A percentile compares a stretch with the other conserved stretches of the same genome.
Conservation (phyloP, 1,140 invertebrate species). For the Cyclina sinensis region DNA sequence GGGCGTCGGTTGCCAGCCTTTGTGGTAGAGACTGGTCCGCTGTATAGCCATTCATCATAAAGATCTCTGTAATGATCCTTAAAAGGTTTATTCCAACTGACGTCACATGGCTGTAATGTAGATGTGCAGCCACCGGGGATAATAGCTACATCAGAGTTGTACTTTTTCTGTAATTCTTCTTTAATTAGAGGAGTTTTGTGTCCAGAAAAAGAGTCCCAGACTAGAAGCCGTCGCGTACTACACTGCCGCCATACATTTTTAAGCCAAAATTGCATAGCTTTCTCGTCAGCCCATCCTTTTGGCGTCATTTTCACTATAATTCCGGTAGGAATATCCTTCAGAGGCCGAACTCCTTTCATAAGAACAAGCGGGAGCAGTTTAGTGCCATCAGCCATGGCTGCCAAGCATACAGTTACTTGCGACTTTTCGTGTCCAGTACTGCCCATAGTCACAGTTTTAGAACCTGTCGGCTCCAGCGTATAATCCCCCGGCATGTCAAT, state of each 20-base stretch:
- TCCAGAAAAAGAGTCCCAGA: too few species aligned
- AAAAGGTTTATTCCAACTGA: too few species aligned
- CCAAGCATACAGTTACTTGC: constrained; percentile 45
- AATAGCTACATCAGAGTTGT: too few species aligned
- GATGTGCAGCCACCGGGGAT: too few species aligned
- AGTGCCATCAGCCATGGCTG: constrained; percentile 36
- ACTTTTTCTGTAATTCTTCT: too few species aligned
- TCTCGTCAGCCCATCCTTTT: constrained; percentile 58
- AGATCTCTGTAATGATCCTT: too few species aligned
- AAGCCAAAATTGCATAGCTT: constrained; percentile 31
- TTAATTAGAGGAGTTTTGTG: too few species aligned
- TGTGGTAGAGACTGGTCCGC: too few species aligned
- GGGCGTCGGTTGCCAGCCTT: too few species aligned
- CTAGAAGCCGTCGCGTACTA: too few species aligned
- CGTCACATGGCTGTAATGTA: too few species aligned
- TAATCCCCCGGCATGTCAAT: constrained; percentile 47
- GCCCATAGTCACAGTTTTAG: not conserved
- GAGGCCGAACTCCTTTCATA: constrained; percentile 3
- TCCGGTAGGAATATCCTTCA: constrained; percentile 34
- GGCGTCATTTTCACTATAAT: constrained; percentile 38
- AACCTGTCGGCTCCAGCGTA: constrained; percentile 6
- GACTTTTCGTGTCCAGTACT: constrained; percentile 56
- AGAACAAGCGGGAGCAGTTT: constrained; percentile 46
- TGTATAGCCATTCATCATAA: too few species aligned
- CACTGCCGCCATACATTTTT: constrained; percentile 36